A percentile compares a stretch with the other conserved stretches of the same genome.
These are phyloP conservation scores for Zaprionus kolodkinae DNA, from an alignment of 1,140 invertebrate genomes.

Conservation along the genomic window DNA sequence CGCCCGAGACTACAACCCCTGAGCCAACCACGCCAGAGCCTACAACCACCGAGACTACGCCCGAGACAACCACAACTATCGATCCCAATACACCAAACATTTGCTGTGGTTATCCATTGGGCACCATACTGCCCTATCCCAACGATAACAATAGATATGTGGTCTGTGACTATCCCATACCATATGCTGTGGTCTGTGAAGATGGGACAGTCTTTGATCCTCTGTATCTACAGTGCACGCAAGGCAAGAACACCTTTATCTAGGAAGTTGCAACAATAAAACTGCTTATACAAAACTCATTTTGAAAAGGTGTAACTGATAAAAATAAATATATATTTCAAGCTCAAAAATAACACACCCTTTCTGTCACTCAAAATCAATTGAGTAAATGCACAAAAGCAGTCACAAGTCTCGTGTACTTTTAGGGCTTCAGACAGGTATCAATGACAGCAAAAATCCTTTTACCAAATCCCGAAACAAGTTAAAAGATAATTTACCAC, in stretches of 20 bases:
- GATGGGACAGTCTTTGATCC: constrained; percentile 36
- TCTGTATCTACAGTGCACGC: constrained; percentile 24
- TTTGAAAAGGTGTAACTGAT: background rate
- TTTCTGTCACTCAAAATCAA: constrained; percentile 38
- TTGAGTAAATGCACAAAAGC: constrained; percentile 54
- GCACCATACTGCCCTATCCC: constrained; percentile 62
- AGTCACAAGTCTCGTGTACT: constrained; percentile 8
- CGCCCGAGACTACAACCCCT: constrained; percentile 9
- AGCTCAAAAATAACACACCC: background rate
- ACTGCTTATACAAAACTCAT: background rate
- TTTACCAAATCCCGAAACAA: constrained; percentile 38
- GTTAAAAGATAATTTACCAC: constrained; percentile 70
- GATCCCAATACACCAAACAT: constrained; percentile 54
- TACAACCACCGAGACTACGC: constrained; percentile 17
- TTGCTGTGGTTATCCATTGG: constrained; percentile 49
- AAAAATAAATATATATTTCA: constrained; percentile 1
- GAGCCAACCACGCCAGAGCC: constrained; percentile 1
- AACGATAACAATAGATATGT: constrained; percentile 59
- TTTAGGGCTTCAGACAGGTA: constrained; percentile 24
- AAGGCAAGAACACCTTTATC: background rate
- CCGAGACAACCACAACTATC: constrained; percentile 27
- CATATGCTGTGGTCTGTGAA: constrained; percentile 39
- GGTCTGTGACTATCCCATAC: constrained; percentile 65
- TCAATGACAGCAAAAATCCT: constrained; percentile 72
- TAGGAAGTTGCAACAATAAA: background rate